Base-by-base conservation (phyloP, 1,140 invertebrate genomes). In the Ditylenchus dipsaci region DNA sequence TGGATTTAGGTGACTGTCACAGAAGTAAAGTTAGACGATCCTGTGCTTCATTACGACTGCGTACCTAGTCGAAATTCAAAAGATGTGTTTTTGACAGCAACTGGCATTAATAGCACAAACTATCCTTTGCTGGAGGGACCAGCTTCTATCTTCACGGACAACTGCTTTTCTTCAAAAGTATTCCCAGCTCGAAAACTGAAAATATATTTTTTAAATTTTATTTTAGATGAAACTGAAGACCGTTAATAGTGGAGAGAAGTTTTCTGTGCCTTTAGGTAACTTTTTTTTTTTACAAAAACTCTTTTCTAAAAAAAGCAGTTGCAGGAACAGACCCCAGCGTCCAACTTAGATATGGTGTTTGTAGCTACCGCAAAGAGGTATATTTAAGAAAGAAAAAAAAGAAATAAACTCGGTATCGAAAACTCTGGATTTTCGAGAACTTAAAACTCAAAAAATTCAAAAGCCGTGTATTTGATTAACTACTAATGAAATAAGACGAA, bases 151-250 rank as follows among this genome's bases (percentile, higher is more conserved):
- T 85, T 84, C 71, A 69, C 85, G 23, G 82, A 85, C 67, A 84
- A 84, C 71, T 83, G 73, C 60, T 85, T 85, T 73, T 79, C 85
- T 21, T 79, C 83, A 26, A 85, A 84, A 75, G 82, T 81, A 45
- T 60, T 13, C 26, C n/a, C 65, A n/a, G 58, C n/a, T 17, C n/a
- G 26, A 68, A 11, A 45, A 13, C 43, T 45, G 11, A 11, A 45
- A 13, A 45, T 45, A 45, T 45, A 45, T 11, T n/a, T 45, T 45
- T 45, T 45, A 45, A 13, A 13, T 45, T 45, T 13, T 45, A n/a
- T 45, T 45, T 45, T 45, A 45, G 43, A 45, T 45, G 11, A 11
- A 45, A 11, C n/a, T 45, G 43, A 45, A 45, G n/a, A 11, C 11
- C 11, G n/a, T 45, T 45, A n/a, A 13, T 11, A n/a, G 11, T 13